Evolutionary conservation across 2,113 vertebrate species (phyloP).

Genomic region (Puffinus mauretanicus): DNA sequence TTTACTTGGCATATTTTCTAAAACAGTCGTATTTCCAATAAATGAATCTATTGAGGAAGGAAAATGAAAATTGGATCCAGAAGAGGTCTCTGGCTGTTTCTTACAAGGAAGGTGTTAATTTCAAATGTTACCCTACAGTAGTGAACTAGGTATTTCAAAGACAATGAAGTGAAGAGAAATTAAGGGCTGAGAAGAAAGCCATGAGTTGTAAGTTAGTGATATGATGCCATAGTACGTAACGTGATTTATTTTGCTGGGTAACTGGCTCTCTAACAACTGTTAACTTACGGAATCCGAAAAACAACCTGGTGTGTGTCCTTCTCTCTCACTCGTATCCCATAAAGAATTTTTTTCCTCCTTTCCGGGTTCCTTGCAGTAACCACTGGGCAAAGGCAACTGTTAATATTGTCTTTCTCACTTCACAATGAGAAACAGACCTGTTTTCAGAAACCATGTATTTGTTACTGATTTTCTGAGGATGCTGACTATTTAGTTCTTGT

Average conservation of each 20-base stretch:
- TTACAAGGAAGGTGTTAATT: neutral
- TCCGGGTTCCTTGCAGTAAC: neutral
- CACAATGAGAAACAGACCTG: neutral
- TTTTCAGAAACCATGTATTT: neutral
- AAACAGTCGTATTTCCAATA: neutral
- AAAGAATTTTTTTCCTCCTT: neutral
- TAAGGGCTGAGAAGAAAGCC: neutral
- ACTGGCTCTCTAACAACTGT: neutral
- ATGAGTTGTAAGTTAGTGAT: neutral
- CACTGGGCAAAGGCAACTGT: neutral
- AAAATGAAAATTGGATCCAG: neutral
- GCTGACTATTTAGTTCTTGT: neutral
- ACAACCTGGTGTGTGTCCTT: neutral
- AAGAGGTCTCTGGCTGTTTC: neutral
- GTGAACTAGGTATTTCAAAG: neutral
- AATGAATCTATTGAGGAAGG: neutral
- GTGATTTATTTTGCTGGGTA: neutral
- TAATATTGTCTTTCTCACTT: neutral
- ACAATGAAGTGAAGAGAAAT: neutral
- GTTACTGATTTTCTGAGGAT: neutral
- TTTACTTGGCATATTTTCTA: neutral
- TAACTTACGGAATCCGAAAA: neutral
- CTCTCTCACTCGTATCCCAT: neutral
- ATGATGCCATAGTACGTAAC: neutral
- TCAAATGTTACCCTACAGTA: neutral